A percentile compares a stretch with the other conserved stretches of the same genome.
Conservation (phyloP, 2,888 invertebrate species). For the Elysia crispata region DNA sequence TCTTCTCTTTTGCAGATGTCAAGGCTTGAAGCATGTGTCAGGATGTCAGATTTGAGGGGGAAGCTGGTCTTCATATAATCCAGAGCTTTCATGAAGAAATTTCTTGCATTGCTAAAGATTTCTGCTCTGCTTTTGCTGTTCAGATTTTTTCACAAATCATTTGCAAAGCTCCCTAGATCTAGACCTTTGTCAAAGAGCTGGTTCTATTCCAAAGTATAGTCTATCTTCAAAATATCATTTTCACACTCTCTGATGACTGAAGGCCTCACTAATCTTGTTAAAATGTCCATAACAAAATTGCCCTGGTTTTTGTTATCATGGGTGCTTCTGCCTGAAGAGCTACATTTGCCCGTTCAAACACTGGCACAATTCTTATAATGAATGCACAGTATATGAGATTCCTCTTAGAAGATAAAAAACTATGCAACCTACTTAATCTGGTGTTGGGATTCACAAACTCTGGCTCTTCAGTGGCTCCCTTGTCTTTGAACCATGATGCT, state of each 20-base stretch:
- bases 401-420: too few species aligned
- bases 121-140: too few species aligned
- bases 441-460: too few species aligned
- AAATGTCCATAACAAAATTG: not conserved
- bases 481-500: not conserved
- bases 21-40: not conserved
- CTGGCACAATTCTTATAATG: not conserved
- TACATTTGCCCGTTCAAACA: not conserved
- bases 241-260: not conserved
- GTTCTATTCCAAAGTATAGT: too few species aligned
- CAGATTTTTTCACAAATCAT: too few species aligned
- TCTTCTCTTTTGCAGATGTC: not conserved
- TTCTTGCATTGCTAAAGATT: too few species aligned
- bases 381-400: conserved; percentile 1
- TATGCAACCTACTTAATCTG: too few species aligned
- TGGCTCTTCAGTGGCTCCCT: too few species aligned
- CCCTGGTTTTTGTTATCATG: not conserved
- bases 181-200: too few species aligned
- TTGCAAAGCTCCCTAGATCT: too few species aligned
- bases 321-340: not conserved
- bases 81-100: not conserved
- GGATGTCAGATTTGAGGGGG: not conserved
- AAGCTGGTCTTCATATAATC: not conserved
- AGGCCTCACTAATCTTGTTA: not conserved
- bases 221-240: too few species aligned